Base-by-base conservation (phyloP, 2,797 vertebrate species). In the Hippoglossus hippoglossus region DNA sequence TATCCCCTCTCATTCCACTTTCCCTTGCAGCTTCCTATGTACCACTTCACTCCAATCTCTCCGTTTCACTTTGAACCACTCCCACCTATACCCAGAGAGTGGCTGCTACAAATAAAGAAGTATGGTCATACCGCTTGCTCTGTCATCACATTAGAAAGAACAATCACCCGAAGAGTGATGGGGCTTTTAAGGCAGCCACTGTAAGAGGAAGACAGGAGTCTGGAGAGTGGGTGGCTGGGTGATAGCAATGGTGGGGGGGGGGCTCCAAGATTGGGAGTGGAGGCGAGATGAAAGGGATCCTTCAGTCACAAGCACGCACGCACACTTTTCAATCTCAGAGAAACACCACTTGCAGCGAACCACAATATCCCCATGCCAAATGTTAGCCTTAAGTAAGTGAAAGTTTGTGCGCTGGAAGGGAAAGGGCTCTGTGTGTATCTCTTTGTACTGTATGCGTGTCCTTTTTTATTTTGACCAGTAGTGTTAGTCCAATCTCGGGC, bases 241-340 rank as follows among this genome's bases (percentile, higher is more conserved):
- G 55, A 41, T 50, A 53, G 57, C 25, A 59, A 47, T 22, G 65
- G 22, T 13, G 63, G 25, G 47, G 21, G 5, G 21, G 15, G 18
- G 19, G 24, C 5, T 68, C 22, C 18, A 57, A 63, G 67, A 78
- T 76, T 76, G 70, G 72, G 63, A 73, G 73, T 31, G 46, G 62
- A 76, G 59, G 63, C 1, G 8, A 78, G 80, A 88, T 90, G 77
- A 86, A 87, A 89, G 67, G 56, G 55, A 78, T 77, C 47, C 71
- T 75, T 78, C 66, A 72, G 72, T 75, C 68, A 39, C 26, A 61
- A 41, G 52, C 15, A 41, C 39, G 44, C 71, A 58, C 51, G 31
- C 65, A 56, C 44, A 46, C 44, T 7, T 15, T 46, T 46, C 44
- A 46, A 16, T 46, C 44, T 36, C n/a, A 36, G 15, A 49, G 24